These are phyloP conservation scores for Brachyptera risi DNA, from an alignment of 2,888 invertebrate genomes.

Conservation along the genomic window DNA sequence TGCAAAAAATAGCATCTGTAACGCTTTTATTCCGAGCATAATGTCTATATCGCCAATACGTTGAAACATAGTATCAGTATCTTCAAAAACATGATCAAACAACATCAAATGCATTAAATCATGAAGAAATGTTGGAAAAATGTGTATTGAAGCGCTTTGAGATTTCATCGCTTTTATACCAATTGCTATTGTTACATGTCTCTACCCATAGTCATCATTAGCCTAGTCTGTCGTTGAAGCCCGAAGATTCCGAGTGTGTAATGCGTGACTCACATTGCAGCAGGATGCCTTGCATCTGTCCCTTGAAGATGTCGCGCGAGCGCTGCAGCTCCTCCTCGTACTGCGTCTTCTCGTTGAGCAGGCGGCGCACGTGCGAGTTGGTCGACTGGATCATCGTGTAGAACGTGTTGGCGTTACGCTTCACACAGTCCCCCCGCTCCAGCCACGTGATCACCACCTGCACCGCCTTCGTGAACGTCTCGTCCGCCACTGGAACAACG, in stretches of 20 bases:
- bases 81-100: too few species aligned
- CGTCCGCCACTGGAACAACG: constrained; percentile 55
- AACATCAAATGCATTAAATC: too few species aligned
- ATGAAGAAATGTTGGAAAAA: too few species aligned
- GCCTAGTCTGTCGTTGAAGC: background rate
- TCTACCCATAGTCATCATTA: too few species aligned
- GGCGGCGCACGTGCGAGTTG: constrained; percentile 84
- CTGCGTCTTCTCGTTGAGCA: constrained; percentile 78
- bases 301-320: constrained; percentile 79
- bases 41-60: too few species aligned
- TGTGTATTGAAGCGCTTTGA: too few species aligned
- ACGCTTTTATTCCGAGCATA: too few species aligned
- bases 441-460: constrained; percentile 86
- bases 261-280: constrained; percentile 79
- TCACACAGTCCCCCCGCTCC: constrained; percentile 90
- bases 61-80: too few species aligned
- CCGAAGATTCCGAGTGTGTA: too few species aligned
- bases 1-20: too few species aligned
- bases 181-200: too few species aligned
- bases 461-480: constrained; percentile 78
- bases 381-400: constrained; percentile 96
- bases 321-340: constrained; percentile 85
- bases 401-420: constrained; percentile 85
- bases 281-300: constrained; percentile 78
- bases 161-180: too few species aligned